Evolutionary conservation across 2,888 invertebrate species (phyloP).

Genomic region (Invenusta paracnida): DNA sequence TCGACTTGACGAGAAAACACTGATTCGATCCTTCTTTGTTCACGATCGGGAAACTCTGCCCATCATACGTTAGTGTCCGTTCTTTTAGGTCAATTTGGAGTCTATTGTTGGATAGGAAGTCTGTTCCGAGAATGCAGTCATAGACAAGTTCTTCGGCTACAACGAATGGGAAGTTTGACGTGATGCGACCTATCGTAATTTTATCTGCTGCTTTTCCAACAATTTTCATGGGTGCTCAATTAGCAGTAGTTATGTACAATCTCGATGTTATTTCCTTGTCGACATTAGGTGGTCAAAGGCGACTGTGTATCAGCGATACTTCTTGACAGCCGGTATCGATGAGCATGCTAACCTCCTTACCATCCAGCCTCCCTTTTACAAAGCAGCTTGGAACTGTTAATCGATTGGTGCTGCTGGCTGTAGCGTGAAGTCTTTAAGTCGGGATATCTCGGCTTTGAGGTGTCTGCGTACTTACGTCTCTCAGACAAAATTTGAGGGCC

Average conservation of each 20-base stretch:
- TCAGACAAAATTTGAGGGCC: too few species aligned
- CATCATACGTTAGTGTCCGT: neutral
- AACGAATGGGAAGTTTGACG: neutral
- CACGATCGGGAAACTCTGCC: neutral
- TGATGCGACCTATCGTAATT: neutral
- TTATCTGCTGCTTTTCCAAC: neutral
- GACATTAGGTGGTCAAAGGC: neutral
- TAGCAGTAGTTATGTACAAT: neutral
- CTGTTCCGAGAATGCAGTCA: neutral
- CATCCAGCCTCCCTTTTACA: too few species aligned
- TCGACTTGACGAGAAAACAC: neutral
- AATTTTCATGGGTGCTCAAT: neutral
- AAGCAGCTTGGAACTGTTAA: too few species aligned
- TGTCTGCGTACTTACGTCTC: too few species aligned
- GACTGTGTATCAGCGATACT: too few species aligned
- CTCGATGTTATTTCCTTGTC: neutral
- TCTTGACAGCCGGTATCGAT: too few species aligned
- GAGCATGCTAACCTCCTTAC: too few species aligned
- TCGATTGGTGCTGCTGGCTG: too few species aligned
- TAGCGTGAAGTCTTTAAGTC: too few species aligned
- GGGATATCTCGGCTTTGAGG: too few species aligned
- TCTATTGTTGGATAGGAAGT: too few species aligned
- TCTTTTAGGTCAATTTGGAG: neutral
- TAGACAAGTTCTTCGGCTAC: neutral
- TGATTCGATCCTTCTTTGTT: neutral